Base-by-base conservation (phyloP, 2,888 invertebrate species). In the Chrysina gloriosa region DNA sequence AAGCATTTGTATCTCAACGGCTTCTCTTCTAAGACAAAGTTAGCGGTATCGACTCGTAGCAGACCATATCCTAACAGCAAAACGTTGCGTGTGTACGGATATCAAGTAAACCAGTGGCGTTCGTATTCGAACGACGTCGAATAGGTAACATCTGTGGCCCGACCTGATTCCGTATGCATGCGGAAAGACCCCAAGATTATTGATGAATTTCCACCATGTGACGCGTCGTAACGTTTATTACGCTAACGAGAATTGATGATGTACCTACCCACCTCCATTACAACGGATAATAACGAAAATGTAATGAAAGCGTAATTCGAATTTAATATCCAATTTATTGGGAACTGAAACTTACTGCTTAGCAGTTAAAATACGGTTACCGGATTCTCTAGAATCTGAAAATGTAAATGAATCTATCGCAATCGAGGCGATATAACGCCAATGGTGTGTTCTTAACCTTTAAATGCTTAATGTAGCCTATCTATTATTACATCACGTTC, bases 131-230 rank as follows among this genome's bases (percentile, higher is more conserved):
- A 7, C 58, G 5, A 25, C 58, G 58, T 25, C 16, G 42, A 45
- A 65, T 52, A n/a, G 36, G 52, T 25, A 50, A 65, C 65, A 52
- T 50, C 50, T 42, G 65, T 23, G 65, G 25, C 39, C 39, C 52
- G 29, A 65, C 42, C 14, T 36, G 65, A 65, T 65, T 65, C 25
- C 58, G 58, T 65, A 65, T 65, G 65, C 65, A 65, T 65, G 27
- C 34, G 52, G 52, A 52, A 39, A 14, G 52, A 50, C 39, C 27
- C 65, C 65, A 39, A 42, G 65, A 36, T 63, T 50, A 50, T 50
- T 42, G 50, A 65, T 65, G 65, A 52, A 50, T 65, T 39, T 65
- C 52, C 65, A 52, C 48, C 65, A 48, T 52, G 65, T 42, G 58
- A 61, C 58, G 58, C 42, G 45, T 61, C 14, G 25, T 61, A 61